These are phyloP conservation scores for Alectura lathami DNA, from an alignment of 2,113 vertebrate species.

Conservation along the genomic window DNA sequence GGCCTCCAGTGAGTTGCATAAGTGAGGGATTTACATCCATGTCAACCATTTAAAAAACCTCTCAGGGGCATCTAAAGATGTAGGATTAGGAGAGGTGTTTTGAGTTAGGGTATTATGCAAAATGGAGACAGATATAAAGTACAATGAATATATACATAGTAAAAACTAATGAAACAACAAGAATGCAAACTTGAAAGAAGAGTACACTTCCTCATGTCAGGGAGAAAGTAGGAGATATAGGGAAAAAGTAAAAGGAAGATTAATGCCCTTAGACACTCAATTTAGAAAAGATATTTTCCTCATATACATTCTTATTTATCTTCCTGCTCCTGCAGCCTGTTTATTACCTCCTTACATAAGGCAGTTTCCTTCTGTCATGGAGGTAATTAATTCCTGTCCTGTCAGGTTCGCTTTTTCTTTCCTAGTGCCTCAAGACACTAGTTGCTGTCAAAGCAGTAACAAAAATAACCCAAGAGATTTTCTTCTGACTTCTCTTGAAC, in stretches of 20 bases:
- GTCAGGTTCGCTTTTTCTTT: conserved; percentile 43
- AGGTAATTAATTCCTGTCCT: conserved; percentile 50
- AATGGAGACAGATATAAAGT: background rate
- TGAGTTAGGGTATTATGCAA: background rate
- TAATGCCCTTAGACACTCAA: conserved; percentile 14
- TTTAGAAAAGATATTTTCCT: conserved; percentile 10
- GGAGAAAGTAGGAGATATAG: background rate
- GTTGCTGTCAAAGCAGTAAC: conserved; percentile 58
- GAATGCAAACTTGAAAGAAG: background rate
- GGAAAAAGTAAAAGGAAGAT: background rate
- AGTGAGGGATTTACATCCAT: background rate
- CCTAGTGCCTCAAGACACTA: conserved; percentile 40
- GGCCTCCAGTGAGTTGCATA: background rate
- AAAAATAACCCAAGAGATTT: conserved; percentile 62
- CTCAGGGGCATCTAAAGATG: background rate
- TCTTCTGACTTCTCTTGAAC: conserved; percentile 44
- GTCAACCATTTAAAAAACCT: background rate
- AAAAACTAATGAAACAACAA: background rate
- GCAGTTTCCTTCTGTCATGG: conserved; percentile 16
- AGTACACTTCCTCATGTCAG: background rate
- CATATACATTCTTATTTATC: conserved; percentile 42
- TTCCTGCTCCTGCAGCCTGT: background rate
- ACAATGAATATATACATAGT: background rate
- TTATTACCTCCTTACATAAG: background rate
- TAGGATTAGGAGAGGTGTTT: background rate